Evolutionary conservation across 2,113 vertebrate genomes (phyloP).

Genomic region (Ibidorhyncha struthersii): DNA sequence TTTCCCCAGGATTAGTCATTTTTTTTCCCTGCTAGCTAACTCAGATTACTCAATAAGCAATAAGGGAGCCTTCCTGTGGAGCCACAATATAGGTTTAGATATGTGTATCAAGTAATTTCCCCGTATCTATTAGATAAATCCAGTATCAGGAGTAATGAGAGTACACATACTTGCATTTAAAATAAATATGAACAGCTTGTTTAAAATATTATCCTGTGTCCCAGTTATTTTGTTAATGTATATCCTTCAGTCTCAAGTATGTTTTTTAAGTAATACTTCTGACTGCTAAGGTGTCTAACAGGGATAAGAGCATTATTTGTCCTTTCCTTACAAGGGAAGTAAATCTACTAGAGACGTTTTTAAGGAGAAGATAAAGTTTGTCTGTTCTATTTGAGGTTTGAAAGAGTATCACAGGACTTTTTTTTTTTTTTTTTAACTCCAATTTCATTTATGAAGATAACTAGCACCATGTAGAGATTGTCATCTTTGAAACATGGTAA

Average conservation of each 20-base stretch:
- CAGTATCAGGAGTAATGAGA: neutral
- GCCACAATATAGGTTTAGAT: neutral
- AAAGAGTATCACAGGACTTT: neutral
- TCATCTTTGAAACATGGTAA: neutral
- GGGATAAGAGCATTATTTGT: neutral
- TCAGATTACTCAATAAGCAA: neutral
- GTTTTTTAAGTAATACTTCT: neutral
- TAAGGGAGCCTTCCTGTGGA: neutral
- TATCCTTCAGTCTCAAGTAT: neutral
- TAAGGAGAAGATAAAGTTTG: neutral
- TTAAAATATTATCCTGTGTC: neutral
- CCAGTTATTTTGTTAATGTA: neutral
- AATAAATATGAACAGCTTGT: neutral
- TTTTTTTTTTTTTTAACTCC: neutral
- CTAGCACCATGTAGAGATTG: neutral
- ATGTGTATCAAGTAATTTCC: neutral
- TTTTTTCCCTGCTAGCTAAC: neutral
- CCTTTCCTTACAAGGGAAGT: neutral
- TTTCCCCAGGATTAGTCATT: neutral
- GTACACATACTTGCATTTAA: neutral
- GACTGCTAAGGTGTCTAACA: neutral
- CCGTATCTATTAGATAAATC: neutral
- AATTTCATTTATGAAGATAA: neutral
- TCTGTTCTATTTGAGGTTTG: neutral
- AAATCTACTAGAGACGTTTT: neutral